Conservation (phyloP, 2,797 vertebrate species). For the Microchirus variegatus region DNA sequence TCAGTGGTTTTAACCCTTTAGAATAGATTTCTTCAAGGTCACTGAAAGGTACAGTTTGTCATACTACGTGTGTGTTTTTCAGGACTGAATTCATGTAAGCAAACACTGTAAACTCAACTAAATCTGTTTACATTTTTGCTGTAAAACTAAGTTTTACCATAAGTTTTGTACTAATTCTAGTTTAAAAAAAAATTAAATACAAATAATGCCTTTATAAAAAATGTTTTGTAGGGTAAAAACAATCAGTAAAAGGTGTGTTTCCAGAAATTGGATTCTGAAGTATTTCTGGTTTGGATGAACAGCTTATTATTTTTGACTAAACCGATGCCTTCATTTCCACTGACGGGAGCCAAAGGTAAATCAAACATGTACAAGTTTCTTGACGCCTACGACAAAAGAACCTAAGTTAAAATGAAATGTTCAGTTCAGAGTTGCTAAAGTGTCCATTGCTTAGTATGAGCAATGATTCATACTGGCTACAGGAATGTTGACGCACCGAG, state of each 20-base stretch:
- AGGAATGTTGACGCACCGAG: slow-evolving; percentile 32
- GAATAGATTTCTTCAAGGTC: background rate
- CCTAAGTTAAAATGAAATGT: slow-evolving; percentile 26
- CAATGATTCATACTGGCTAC: slow-evolving; percentile 41
- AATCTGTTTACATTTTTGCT: background rate
- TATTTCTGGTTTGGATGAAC: background rate
- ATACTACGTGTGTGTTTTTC: background rate
- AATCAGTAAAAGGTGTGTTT: slow-evolving; percentile 32
- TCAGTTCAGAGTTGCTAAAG: slow-evolving; percentile 44
- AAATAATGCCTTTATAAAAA: slow-evolving; percentile 33
- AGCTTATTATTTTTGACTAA: slow-evolving; percentile 7
- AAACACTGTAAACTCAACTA: background rate
- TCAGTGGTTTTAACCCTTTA: background rate
- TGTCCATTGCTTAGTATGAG: slow-evolving; percentile 72
- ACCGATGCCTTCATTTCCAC: slow-evolving; percentile 15
- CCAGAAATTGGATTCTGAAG: background rate
- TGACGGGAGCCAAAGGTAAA: slow-evolving; percentile 19
- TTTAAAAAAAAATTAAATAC: slow-evolving; percentile 35
- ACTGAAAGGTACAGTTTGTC: background rate
- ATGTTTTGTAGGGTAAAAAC: slow-evolving; percentile 32
- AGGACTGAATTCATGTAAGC: background rate
- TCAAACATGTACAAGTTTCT: background rate
- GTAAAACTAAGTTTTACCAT: slow-evolving; percentile 2
- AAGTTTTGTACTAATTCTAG: background rate
- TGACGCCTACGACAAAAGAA: slow-evolving; percentile 15